Evolutionary conservation across 2,113 vertebrate genomes (phyloP), one percentile per base, ranked within the genome.

Genomic region (Pantherophis guttatus): DNA sequence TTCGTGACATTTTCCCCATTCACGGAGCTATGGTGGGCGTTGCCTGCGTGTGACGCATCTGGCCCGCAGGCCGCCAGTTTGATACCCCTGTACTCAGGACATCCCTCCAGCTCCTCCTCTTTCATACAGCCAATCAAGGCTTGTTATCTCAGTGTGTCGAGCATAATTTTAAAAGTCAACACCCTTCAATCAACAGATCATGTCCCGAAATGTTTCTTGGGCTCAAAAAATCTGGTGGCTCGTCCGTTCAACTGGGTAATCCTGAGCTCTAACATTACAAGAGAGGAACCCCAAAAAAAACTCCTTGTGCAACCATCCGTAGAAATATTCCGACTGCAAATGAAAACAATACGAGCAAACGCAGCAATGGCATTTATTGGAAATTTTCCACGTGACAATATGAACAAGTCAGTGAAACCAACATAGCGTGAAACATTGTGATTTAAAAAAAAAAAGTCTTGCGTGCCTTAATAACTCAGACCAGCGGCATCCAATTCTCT

Each of bases 301-400:
- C 12, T 58, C 11, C 24, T 10, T 53, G 44, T 59, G 86, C 9
- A 91, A 86, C 8, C 90, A 88, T 19, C 39, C 44, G n/a, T 26
- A 89, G 44, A 93, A 90, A 39, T 0, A 75, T 26, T 55, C 0
- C 15, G 87, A 91, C 17, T 12, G 55, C 24, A 95, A 88, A 91
- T 15, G 39, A 93, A 96, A 95, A 15, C 92, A 91, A 87, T 58
- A 92, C 94, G 89, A 62, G 90, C 94, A 97, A 97, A 94, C 91
- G 94, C 94, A 97, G 95, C 95, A 96, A 97, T 96, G 95, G 93
- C 92, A 95, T 98, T 98, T 98, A 98, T 98, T 98, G 95, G 95
- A 97, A 96, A 97, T 95, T 94, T 95, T 96, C 95, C 95, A 96
- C 93, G 97, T 96, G 95, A 96, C 95, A 44, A 97, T 95, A 97